Conservation (phyloP, 2,888 invertebrate species). For the Oxycera nigricornis region DNA sequence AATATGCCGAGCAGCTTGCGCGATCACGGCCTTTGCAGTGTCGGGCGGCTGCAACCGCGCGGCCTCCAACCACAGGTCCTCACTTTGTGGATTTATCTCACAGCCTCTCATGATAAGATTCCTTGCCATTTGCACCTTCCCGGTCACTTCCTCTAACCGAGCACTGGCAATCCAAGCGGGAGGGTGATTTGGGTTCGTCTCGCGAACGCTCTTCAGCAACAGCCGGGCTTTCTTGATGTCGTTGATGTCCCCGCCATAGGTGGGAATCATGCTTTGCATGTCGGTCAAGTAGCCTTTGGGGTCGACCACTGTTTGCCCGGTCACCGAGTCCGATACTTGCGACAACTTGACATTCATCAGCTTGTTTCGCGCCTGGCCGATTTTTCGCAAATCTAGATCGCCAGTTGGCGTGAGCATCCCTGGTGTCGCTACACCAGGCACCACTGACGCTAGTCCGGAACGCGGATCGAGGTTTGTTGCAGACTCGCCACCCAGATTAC, state of each 20-base stretch:
- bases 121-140: slow-evolving; percentile 90
- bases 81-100: slow-evolving; percentile 94
- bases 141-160: slow-evolving; percentile 96
- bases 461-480: slow-evolving; percentile 81
- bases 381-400: slow-evolving; percentile 96
- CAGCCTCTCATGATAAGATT: slow-evolving; percentile 99
- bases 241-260: slow-evolving; percentile 97
- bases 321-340: slow-evolving; percentile 97
- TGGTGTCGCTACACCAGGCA: slow-evolving; percentile 84
- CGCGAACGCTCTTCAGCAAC: slow-evolving; percentile 92
- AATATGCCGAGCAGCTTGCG: slow-evolving; percentile 93
- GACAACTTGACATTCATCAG: slow-evolving; percentile 98
- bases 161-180: slow-evolving; percentile 99
- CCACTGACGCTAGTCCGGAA: slow-evolving; percentile 86
- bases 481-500: slow-evolving; percentile 84
- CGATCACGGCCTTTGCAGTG: slow-evolving; percentile 93
- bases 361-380: slow-evolving; percentile 98
- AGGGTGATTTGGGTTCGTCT: slow-evolving; percentile 98
- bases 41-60: slow-evolving; percentile 92
- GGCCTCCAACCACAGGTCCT: slow-evolving; percentile 98
- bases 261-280: slow-evolving; percentile 98
- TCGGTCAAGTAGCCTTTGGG: slow-evolving; percentile 99
- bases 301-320: slow-evolving; percentile 99
- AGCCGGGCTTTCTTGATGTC: slow-evolving; percentile 97
- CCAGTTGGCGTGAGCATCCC: slow-evolving; percentile 87